These are phyloP conservation scores for Rhimphoctona megacephalus DNA, from an alignment of 2,888 invertebrate genomes.

Conservation along the genomic window DNA sequence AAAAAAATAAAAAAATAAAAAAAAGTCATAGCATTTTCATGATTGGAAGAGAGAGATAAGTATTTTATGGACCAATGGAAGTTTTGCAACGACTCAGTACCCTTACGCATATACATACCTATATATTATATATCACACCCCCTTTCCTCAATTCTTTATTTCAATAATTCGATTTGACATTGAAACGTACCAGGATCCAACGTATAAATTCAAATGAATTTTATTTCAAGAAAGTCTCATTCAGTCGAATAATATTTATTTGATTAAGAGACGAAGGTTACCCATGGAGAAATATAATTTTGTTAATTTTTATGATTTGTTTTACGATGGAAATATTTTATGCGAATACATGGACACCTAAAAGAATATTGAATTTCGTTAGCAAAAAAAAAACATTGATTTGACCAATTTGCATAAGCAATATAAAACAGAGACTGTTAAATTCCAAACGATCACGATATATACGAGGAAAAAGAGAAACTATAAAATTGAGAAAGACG, in stretches of 20 bases:
- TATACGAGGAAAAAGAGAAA: not conserved
- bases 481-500: not conserved
- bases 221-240: not conserved
- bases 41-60: constrained; percentile 64
- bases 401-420: constrained; percentile 14
- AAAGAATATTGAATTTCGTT: not conserved
- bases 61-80: constrained; percentile 50
- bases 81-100: constrained; percentile 7
- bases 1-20: constrained; percentile 42
- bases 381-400: not conserved
- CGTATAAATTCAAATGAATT: constrained; percentile 5
- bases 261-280: not conserved
- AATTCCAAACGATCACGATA: constrained; percentile 5
- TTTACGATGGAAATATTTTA: not conserved
- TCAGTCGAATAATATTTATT: constrained; percentile 2
- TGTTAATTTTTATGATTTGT: not conserved
- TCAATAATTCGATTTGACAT: constrained; percentile 9
- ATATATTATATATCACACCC: not conserved
- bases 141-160: constrained; percentile 6
- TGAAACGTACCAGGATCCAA: not conserved
- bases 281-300: not conserved
- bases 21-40: constrained; percentile 64
- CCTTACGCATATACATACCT: not conserved
- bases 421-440: constrained; percentile 14
- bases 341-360: not conserved